Conservation (phyloP, 2,113 vertebrate genomes). For the Neogale vison region DNA sequence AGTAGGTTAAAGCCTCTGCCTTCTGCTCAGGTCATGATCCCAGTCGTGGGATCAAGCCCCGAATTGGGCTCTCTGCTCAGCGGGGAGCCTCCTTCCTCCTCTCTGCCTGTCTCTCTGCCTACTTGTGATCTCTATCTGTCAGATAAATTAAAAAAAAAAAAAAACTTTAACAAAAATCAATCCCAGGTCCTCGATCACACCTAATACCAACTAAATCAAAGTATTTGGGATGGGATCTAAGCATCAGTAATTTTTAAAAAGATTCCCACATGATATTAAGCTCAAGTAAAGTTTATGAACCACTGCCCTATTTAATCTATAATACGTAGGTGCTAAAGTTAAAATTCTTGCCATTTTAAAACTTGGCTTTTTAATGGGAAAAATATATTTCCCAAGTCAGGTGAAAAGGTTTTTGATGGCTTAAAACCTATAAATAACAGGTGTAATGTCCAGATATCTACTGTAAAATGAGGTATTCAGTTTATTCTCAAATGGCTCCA, state of each 20-base stretch:
- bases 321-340: not conserved
- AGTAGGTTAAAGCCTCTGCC: too few relatives aligned
- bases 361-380: not conserved
- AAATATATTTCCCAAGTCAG: not conserved
- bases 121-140: too few relatives aligned
- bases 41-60: too few relatives aligned
- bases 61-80: too few relatives aligned
- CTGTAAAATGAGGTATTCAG: not conserved
- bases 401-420: not conserved
- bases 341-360: not conserved
- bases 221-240: not conserved
- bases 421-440: not conserved
- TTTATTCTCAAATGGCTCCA: not conserved
- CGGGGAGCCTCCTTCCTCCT: too few relatives aligned
- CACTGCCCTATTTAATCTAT: not conserved
- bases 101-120: too few relatives aligned
- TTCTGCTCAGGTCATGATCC: too few relatives aligned
- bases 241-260: not conserved
- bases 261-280: not conserved
- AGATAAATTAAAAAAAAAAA: not conserved
- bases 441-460: not conserved
- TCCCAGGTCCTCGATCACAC: too few relatives aligned
- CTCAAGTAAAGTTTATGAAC: conserved; percentile 4
- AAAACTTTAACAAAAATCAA: too few relatives aligned
- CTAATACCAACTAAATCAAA: not conserved